These are phyloP conservation scores for Thaumetopoea pityocampa DNA, from an alignment of 1,140 invertebrate genomes.

Conservation along the genomic window DNA sequence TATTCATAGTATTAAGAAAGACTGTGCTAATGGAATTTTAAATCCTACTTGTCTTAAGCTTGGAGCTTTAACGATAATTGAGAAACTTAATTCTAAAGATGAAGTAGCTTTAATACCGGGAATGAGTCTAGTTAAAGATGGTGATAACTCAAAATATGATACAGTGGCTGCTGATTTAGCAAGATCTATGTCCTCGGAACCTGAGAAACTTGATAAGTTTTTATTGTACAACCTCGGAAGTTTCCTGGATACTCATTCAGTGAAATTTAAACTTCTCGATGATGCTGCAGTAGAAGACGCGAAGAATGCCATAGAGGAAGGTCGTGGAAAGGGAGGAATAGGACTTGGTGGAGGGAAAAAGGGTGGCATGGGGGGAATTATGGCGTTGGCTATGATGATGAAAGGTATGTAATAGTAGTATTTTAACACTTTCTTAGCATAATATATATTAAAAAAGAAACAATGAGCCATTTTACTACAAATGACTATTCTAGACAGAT, in stretches of 20 bases:
- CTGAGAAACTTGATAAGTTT: slow-evolving; percentile 82
- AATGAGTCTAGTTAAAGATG: slow-evolving; percentile 81
- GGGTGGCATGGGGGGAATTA: slow-evolving; percentile 72
- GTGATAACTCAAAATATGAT: slow-evolving; percentile 73
- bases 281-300: slow-evolving; percentile 75
- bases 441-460: neutral
- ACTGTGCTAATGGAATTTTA: slow-evolving; percentile 80
- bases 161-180: slow-evolving; percentile 79
- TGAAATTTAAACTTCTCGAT: slow-evolving; percentile 82
- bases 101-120: slow-evolving; percentile 81
- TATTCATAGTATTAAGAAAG: slow-evolving; percentile 45
- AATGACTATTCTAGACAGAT: slow-evolving; percentile 1
- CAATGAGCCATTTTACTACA: neutral
- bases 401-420: slow-evolving; percentile 57
- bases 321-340: slow-evolving; percentile 34
- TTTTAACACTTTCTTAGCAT: too few relatives aligned
- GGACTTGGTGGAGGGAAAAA: slow-evolving; percentile 73
- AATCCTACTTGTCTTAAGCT: slow-evolving; percentile 84
- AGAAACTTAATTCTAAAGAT: slow-evolving; percentile 79
- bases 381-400: slow-evolving; percentile 78
- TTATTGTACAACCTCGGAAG: slow-evolving; percentile 80
- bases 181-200: slow-evolving; percentile 81
- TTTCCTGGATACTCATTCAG: slow-evolving; percentile 81
- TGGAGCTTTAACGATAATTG: slow-evolving; percentile 83
- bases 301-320: slow-evolving; percentile 47